Percentiles rank a stretch among this genome's conserved stretches.
Evolutionary conservation across 1,140 invertebrate genomes (phyloP).

Genomic region (Drosophila tani): DNA sequence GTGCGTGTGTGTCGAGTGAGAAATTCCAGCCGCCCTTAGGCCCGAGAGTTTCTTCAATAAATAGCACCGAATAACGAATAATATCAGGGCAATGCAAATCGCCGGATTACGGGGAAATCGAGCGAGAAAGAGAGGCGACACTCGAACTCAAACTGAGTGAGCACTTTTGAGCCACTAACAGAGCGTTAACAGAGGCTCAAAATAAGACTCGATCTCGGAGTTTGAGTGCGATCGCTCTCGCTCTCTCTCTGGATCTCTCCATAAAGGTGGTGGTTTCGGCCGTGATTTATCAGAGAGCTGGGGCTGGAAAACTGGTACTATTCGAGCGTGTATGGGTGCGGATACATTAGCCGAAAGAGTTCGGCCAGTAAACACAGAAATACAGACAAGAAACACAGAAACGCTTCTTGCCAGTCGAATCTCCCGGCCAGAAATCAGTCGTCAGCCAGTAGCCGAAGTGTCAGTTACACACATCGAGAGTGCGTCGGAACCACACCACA

Average conservation of each 20-base stretch:
- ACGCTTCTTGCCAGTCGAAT: constrained; percentile 79
- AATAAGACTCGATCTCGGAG: constrained; percentile 13
- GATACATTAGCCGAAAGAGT: constrained; percentile 59
- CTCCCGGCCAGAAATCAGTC: constrained; percentile 78
- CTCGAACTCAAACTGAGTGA: constrained; percentile 6
- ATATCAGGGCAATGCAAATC: constrained; percentile 80
- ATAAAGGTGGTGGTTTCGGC: constrained; percentile 39
- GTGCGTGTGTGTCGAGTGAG: constrained; percentile 33
- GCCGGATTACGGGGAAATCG: constrained; percentile 25
- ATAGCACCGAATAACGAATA: constrained; percentile 78
- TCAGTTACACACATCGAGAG: constrained; percentile 72
- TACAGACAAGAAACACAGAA: constrained; percentile 54
- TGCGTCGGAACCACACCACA: constrained; percentile 18
- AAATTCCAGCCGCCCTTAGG: constrained; percentile 56
- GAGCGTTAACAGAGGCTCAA: constrained; percentile 31
- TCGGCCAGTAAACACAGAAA: constrained; percentile 50
- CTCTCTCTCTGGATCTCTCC: constrained; percentile 12
- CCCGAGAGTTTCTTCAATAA: constrained; percentile 52
- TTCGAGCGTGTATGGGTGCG: constrained; percentile 22
- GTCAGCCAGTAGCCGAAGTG: constrained; percentile 82
- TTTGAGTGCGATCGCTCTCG: constrained; percentile 35
- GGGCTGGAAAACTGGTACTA: constrained; percentile 48
- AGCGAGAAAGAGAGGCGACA: constrained; percentile 1
- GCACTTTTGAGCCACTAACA: constrained; percentile 30
- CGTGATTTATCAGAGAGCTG: constrained; percentile 69